Evolutionary conservation across 2,888 invertebrate genomes (phyloP).

Genomic region (Caenorhabditis afra): DNA sequence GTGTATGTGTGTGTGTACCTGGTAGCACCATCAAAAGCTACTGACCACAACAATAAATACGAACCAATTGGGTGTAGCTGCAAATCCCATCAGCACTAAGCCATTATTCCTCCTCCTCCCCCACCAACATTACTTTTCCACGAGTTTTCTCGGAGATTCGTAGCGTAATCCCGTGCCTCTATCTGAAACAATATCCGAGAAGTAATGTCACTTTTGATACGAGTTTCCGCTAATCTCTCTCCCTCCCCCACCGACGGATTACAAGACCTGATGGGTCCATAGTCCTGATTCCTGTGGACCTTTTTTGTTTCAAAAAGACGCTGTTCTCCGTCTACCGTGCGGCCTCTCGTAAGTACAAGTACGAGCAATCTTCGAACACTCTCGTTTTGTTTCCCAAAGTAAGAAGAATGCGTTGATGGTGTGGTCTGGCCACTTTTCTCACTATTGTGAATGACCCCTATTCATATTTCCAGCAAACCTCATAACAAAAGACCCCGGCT

Average conservation of each 20-base stretch:
- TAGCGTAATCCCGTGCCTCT: constrained; percentile 39
- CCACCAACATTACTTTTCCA: neutral
- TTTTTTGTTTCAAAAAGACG: neutral
- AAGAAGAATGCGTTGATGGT: constrained; percentile 7
- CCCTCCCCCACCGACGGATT: constrained; percentile 18
- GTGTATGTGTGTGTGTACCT: constrained; percentile 23
- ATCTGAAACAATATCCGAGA: constrained; percentile 51
- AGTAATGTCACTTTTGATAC: constrained; percentile 19
- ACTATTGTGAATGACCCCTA: constrained; percentile 40
- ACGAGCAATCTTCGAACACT: constrained; percentile 22
- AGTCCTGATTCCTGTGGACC: constrained; percentile 33
- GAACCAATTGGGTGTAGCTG: constrained; percentile 35
- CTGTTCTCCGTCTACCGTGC: neutral
- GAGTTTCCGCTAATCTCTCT: constrained; percentile 11
- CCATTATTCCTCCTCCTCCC: neutral
- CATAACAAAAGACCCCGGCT: constrained; percentile 52
- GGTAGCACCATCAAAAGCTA: constrained; percentile 30
- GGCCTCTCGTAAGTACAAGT: neutral
- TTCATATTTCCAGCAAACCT: constrained; percentile 47
- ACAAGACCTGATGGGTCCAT: constrained; percentile 1
- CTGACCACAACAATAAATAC: constrained; percentile 56
- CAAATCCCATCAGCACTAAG: constrained; percentile 17
- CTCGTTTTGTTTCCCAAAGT: constrained; percentile 16
- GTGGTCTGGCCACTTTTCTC: constrained; percentile 2
- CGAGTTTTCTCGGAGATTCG: neutral